Base-by-base conservation (phyloP, 2,888 invertebrate genomes). In the Lithophane semibrunnea region DNA sequence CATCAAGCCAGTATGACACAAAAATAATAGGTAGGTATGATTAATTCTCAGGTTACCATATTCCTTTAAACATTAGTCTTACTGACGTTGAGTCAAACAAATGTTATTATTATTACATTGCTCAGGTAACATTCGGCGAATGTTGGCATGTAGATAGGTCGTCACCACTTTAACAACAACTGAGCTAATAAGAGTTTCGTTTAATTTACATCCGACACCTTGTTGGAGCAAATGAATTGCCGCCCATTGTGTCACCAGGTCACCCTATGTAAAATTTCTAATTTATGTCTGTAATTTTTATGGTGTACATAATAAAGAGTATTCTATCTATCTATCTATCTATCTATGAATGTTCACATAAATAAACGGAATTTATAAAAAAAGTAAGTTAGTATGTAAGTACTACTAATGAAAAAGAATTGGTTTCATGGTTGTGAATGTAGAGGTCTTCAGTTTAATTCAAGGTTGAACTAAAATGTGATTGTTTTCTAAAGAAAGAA, bases 101-200 rank as follows among this genome's bases (percentile, higher is more conserved):
- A 44, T 67, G 1, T 67, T 67, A 61, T 49, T 66, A 54, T 54
- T 47, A 44, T 8, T 29, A 56, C 16, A 52, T 61, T 54, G 2
- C 54, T 70, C 13, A 1, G n/a, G n/a, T 37, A 52, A n/a, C 71
- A 58, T 49, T 37, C 18, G 13, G 21, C 18, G n/a, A 52, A 54
- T 24, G n/a, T 63, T n/a, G 10, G 21, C 13, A 9, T 16, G 4
- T 12, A 42, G 24, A 18, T 73, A 10, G 9, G 16, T 66, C 42
- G 47, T 18, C 4, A 47, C 37, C 54, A 3, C 7, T 18, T 52
- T 10, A 29, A 16, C 4, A 64, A 13, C 82, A 79, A 64, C 64
- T 82, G 67, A 47, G 77, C 58, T 58, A 79, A 82, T 68, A 68
- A 37, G 29, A 81, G 21, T 75, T 54, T 9, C 56, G 54, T 67